Evolutionary conservation across 2,797 vertebrate species (phyloP).

Genomic region (Falco biarmicus): DNA sequence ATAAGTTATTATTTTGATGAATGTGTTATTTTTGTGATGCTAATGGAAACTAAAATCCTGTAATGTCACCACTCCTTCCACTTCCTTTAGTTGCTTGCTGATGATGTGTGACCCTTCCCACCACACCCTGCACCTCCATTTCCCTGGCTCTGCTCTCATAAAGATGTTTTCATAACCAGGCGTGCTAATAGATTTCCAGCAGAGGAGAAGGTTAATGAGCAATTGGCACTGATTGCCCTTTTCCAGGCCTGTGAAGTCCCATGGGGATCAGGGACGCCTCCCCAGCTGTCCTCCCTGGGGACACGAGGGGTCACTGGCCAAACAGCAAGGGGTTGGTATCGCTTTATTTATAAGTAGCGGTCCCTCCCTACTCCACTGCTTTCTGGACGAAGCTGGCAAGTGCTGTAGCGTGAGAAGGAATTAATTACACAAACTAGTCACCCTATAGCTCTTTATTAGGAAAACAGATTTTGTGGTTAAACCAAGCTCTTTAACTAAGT

Average conservation of each 20-base stretch:
- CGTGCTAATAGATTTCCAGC: neutral
- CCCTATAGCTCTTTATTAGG: neutral
- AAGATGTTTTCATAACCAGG: neutral
- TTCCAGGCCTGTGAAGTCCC: neutral
- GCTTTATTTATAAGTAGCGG: neutral
- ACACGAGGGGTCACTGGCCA: neutral
- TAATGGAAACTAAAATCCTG: neutral
- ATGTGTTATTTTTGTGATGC: neutral
- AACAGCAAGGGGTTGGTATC: neutral
- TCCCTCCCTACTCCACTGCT: neutral
- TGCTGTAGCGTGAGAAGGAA: neutral
- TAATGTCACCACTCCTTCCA: neutral
- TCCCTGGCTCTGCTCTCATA: neutral
- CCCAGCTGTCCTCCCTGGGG: neutral
- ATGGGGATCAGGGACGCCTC: neutral
- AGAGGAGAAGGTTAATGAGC: neutral
- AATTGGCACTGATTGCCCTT: neutral
- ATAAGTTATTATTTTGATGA: neutral
- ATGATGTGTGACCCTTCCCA: neutral
- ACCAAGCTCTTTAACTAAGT: neutral
- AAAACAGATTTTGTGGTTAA: neutral
- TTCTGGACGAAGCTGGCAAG: neutral
- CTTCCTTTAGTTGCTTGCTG: neutral
- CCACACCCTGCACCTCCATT: constrained; percentile 1
- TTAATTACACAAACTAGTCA: neutral